These are phyloP conservation scores for Phenganax subtilis DNA, from an alignment of 92 coral and sea anemone genomes.

Conservation along the genomic window DNA sequence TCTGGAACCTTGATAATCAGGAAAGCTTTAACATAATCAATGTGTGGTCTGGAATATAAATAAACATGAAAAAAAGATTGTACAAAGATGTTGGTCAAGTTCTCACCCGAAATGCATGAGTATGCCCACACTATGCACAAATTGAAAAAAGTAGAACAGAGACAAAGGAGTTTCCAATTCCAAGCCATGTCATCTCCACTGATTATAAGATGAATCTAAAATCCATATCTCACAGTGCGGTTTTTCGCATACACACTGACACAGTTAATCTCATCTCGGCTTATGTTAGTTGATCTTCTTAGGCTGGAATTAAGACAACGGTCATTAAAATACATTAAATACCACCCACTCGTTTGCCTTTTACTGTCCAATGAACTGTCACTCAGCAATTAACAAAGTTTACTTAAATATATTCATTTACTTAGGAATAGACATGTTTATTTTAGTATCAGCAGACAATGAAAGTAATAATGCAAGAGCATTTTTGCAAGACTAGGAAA, in stretches of 20 bases:
- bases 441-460: not conserved
- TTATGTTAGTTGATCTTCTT: not conserved
- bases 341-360: conserved; percentile 24
- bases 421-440: not conserved
- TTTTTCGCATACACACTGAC: not conserved
- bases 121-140: too few relatives aligned
- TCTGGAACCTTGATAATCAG: not conserved
- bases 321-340: conserved; percentile 20
- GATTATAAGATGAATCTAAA: too few relatives aligned
- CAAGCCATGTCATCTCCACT: too few relatives aligned
- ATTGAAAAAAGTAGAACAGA: too few relatives aligned
- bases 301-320: not conserved
- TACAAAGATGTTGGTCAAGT: too few relatives aligned
- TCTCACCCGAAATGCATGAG: too few relatives aligned
- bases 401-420: conserved; percentile 2
- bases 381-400: conserved; percentile 17
- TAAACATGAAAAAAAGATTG: too few relatives aligned
- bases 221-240: not conserved
- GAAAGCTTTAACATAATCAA: not conserved
- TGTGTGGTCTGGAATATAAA: too few relatives aligned
- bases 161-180: too few relatives aligned
- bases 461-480: not conserved
- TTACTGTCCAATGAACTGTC: not conserved
- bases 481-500: too few relatives aligned
- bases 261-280: not conserved